Base-by-base conservation (phyloP, 2,113 vertebrate genomes). In the Clinocottus analis region DNA sequence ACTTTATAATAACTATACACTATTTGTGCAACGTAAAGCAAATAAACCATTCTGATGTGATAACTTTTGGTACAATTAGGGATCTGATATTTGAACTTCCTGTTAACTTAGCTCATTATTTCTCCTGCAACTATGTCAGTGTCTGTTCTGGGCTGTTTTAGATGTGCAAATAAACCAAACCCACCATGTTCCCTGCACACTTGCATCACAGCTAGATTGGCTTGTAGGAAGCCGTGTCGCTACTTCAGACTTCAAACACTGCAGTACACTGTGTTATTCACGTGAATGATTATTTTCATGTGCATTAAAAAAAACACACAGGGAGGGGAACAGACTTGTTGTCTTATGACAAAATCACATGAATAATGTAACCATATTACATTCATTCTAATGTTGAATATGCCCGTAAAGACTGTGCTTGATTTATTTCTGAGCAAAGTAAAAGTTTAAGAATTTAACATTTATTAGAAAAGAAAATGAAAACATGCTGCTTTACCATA, bases 341-440 rank as follows among this genome's bases (percentile, higher is more conserved):
- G n/a, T n/a, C n/a, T n/a, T n/a, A n/a, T n/a, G n/a, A n/a, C n/a
- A 68, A 55, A 16, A 11, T 19, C 61, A 61, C 41, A 61, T 49
- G 16, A 69, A 77, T 59, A 85, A 11, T 59, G 33, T 2, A 63
- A 67, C 66, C 27, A 61, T 64, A 73, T 56, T 72, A 8, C 27
- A 35, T 80, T 79, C 56, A 80, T 29, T 65, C 58, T 62, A 72
- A 68, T 71, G 31, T 78, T 64, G 19, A 12, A 73, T 80, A 37
- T 56, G 27, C 62, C 69, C 55, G 72, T 75, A 59, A 78, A 83
- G 80, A 65, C 69, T 70, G 29, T 29, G 29, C 27, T 47, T 66
- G 9, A 75, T 68, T 49, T 58, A 51, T 61, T 72, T 76, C 2
- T 47, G 23, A 63, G 61, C 23, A 71, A 49, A 68, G 56, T 31